These are phyloP conservation scores for Mimumesa dahlbomi DNA, from an alignment of 2,888 invertebrate genomes.

Conservation along the genomic window DNA sequence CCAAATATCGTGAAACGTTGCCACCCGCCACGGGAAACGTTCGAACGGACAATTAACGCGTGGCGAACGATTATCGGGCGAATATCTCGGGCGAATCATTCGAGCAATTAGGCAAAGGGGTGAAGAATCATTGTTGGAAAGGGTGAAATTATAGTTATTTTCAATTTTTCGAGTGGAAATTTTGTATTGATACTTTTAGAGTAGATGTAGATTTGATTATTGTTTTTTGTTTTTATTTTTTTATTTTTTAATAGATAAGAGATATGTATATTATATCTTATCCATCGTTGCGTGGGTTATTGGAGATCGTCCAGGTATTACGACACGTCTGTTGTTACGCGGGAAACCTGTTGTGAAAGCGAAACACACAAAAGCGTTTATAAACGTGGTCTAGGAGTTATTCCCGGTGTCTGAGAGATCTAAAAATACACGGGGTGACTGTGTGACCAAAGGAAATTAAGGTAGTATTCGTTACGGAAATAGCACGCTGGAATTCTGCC, in stretches of 20 bases:
- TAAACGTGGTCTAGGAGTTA: no score
- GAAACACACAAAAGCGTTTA: no score
- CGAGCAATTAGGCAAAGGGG: no score
- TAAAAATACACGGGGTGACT: conserved; percentile 40
- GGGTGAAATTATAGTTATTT: no score
- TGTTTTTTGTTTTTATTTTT: no score
- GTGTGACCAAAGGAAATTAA: conserved; percentile 42
- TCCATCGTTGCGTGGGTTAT: no score
- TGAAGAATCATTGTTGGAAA: no score
- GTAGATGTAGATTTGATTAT: neutral
- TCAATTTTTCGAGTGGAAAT: neutral
- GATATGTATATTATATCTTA: no score
- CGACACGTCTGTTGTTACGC: conserved; percentile 23
- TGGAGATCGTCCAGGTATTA: conserved; percentile 46
- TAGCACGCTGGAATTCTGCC: conserved; percentile 31
- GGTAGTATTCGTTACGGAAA: conserved; percentile 21
- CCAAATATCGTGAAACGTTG: conserved; percentile 44
- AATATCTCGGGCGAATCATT: neutral
- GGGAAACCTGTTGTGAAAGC: no score
- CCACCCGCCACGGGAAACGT: conserved; percentile 6
- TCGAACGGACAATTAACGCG: conserved; percentile 34
- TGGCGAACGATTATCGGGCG: neutral
- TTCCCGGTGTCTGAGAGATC: conserved; percentile 27
- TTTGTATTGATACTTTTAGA: neutral
- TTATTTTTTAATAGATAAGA: no score